phyloP scores from a whole-genome alignment of 2,888 invertebrate species.

The Callosobruchus maculatus region DNA sequence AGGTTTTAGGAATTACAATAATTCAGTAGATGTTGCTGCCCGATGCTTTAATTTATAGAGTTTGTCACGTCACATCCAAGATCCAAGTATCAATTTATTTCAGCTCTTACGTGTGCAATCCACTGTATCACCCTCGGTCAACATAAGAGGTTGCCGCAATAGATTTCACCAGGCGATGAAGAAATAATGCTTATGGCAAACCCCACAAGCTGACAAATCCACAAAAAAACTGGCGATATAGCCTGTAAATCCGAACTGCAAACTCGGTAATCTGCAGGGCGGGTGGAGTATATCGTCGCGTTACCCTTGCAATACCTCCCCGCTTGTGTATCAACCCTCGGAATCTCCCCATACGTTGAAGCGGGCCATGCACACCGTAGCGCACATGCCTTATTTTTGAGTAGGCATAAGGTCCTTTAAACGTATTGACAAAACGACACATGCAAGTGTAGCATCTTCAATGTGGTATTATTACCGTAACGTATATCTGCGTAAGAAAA shows the following conservation, averaged over 20 bases:
- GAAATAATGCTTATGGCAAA: background rate
- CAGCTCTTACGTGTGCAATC: background rate
- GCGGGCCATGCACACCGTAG: background rate
- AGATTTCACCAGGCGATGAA: background rate
- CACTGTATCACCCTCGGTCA: background rate
- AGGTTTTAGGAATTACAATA: too few relatives aligned
- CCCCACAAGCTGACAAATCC: background rate
- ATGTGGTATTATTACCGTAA: too few relatives aligned
- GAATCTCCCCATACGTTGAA: background rate
- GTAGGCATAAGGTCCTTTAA: background rate
- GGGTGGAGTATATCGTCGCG: background rate
- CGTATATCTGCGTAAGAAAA: too few relatives aligned
- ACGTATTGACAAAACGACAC: too few relatives aligned
- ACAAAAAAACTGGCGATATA: background rate
- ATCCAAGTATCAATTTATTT: background rate
- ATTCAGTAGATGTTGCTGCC: too few relatives aligned
- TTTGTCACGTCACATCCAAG: too few relatives aligned
- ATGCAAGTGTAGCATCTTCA: too few relatives aligned
- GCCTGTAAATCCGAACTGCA: background rate
- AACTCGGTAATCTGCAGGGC: background rate
- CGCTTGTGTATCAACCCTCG: background rate
- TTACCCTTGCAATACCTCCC: background rate
- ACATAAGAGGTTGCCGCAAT: background rate
- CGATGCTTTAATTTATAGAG: too few relatives aligned
- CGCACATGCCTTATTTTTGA: background rate